Conservation (phyloP, 2,113 vertebrate genomes). For the Neogobius melanostomus region DNA sequence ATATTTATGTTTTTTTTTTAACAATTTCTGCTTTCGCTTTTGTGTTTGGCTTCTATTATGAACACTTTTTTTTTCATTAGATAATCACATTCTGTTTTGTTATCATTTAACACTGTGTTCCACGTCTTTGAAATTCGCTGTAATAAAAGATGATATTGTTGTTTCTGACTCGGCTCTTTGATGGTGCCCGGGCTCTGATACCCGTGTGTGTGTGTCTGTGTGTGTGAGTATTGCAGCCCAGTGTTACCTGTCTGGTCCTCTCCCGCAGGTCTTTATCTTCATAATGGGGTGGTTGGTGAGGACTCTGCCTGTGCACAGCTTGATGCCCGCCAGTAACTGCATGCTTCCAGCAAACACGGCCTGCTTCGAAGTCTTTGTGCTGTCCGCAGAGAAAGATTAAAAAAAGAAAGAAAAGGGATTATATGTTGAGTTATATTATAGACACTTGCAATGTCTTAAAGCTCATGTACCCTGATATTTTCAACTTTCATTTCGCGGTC, state of each 20-base stretch:
- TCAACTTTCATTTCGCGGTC: no score
- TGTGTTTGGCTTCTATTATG: background rate
- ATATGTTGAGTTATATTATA: slow-evolving; percentile 14
- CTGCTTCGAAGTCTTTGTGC: slow-evolving; percentile 84
- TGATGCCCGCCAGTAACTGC: slow-evolving; percentile 96
- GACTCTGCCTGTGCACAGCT: slow-evolving; percentile 92
- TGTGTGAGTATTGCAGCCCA: background rate
- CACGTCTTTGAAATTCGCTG: background rate
- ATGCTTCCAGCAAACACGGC: slow-evolving; percentile 98
- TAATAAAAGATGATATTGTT: background rate
- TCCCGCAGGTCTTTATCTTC: slow-evolving; percentile 91
- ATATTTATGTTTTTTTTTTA: no score
- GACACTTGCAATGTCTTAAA: background rate
- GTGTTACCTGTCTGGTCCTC: slow-evolving; percentile 87
- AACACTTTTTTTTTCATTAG: background rate
- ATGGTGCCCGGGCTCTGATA: background rate
- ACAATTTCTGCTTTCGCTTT: no score
- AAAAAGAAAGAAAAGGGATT: slow-evolving; percentile 8
- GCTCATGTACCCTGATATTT: background rate
- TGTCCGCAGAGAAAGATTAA: slow-evolving; percentile 59
- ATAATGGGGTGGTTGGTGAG: slow-evolving; percentile 97
- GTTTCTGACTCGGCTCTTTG: background rate
- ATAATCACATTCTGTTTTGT: background rate
- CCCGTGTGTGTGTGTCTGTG: background rate
- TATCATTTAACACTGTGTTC: background rate